These are phyloP conservation scores for Neocrepidodera transversa DNA, from an alignment of 2,888 invertebrate genomes.

Conservation along the genomic window DNA sequence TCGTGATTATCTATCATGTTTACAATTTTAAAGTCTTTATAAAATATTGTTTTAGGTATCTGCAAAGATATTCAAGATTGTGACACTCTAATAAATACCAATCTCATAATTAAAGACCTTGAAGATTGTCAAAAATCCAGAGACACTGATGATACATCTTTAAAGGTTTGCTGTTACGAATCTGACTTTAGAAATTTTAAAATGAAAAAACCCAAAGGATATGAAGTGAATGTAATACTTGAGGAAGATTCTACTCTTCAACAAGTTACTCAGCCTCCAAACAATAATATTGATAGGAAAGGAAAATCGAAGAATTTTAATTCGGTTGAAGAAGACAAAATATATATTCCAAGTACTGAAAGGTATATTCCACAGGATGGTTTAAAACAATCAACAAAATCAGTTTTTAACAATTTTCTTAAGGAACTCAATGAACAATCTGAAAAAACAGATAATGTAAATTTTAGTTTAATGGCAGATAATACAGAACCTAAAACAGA, in stretches of 20 bases:
- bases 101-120: constrained; percentile 20
- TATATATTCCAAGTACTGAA: no score
- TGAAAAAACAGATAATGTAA: not conserved
- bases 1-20: no score
- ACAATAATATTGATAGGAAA: no score
- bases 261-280: not conserved
- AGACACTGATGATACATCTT: not conserved
- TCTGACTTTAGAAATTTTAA: not conserved
- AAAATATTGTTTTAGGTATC: constrained; percentile 34
- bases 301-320: no score
- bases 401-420: not conserved
- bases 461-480: not conserved
- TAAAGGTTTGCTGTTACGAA: not conserved
- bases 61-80: constrained; percentile 44
- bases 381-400: not conserved
- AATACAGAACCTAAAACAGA: no score
- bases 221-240: not conserved
- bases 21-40: not conserved
- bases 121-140: not conserved
- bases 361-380: not conserved
- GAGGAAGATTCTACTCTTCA: not conserved
- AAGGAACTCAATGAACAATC: not conserved
- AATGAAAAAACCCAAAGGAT: not conserved
- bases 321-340: no score
- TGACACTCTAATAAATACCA: constrained; percentile 28